Conservation (phyloP, 2,113 vertebrate species). For the Thamnaconus septentrionalis region DNA sequence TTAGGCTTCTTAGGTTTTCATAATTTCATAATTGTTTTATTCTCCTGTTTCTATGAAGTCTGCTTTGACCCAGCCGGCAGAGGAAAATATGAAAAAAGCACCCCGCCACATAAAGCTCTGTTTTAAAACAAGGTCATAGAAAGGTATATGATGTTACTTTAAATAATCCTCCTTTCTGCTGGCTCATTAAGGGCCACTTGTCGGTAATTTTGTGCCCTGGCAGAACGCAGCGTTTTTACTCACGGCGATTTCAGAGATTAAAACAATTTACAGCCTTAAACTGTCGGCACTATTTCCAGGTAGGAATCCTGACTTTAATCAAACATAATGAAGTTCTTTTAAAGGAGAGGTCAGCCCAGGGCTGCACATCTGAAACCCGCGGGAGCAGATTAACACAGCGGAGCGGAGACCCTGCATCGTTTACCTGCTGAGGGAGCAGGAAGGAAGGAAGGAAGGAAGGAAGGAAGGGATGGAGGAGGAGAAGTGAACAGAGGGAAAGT, state of each 20-base stretch:
- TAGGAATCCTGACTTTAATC: conserved; percentile 67
- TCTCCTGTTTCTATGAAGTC: no score
- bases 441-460: neutral
- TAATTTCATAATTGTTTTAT: neutral
- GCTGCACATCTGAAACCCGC: conserved; percentile 40
- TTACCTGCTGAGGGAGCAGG: conserved; percentile 34
- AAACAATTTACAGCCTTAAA: conserved; percentile 16
- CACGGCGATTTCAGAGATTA: conserved; percentile 4
- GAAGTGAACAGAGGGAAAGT: neutral
- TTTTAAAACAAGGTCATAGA: neutral
- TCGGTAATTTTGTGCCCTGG: neutral
- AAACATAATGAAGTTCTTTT: conserved; percentile 59
- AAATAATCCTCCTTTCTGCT: neutral
- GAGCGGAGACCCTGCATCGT: conserved; percentile 37
- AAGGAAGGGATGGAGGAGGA: neutral
- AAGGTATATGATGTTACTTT: neutral
- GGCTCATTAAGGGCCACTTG: neutral
- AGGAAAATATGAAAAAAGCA: no score
- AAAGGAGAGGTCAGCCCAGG: conserved; percentile 21
- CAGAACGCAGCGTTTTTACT: neutral
- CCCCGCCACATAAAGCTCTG: neutral
- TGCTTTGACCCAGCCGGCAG: no score
- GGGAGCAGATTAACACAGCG: conserved; percentile 65
- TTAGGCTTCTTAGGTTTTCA: neutral
- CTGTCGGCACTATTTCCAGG: conserved; percentile 28